These are phyloP conservation scores for Drosophila siamana DNA, from an alignment of 2,888 invertebrate species.

Conservation along the genomic window DNA sequence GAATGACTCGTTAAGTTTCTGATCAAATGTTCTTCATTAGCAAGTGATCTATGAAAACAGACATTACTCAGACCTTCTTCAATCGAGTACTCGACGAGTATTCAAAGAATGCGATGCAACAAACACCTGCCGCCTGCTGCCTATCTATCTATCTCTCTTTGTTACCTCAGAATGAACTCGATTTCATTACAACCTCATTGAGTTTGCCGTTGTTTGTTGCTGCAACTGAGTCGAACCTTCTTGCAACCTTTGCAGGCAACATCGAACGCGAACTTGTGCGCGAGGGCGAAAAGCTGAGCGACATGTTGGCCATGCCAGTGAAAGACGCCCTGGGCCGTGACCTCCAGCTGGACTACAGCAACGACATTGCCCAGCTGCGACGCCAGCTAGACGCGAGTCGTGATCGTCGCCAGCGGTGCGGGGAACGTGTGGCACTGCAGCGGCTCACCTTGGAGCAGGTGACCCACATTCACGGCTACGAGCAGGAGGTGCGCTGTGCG, in stretches of 20 bases:
- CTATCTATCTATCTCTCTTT: neutral
- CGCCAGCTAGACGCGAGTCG: constrained; percentile 90
- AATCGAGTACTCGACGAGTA: neutral
- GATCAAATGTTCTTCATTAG: neutral
- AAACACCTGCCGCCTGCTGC: neutral
- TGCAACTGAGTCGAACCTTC: constrained; percentile 23
- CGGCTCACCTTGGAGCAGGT: constrained; percentile 92
- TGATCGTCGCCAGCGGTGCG: constrained; percentile 89
- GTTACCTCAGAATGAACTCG: neutral
- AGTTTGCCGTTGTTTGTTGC: too few species aligned
- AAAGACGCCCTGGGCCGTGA: constrained; percentile 92
- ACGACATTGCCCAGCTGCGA: constrained; percentile 90
- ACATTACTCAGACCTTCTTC: neutral
- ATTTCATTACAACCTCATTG: neutral
- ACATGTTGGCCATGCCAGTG: constrained; percentile 91
- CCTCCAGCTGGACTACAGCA: constrained; percentile 89
- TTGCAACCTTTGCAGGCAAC: constrained; percentile 86
- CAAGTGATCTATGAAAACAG: neutral
- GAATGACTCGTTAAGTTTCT: neutral
- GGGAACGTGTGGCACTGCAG: constrained; percentile 91
- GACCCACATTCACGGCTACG: constrained; percentile 91
- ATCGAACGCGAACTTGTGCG: constrained; percentile 89
- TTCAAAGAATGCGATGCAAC: neutral
- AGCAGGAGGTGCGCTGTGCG: constrained; percentile 91
- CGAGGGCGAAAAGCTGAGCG: constrained; percentile 92